Base-by-base conservation (phyloP, 1,140 invertebrate species). In the Luehdorfia chinensis region DNA sequence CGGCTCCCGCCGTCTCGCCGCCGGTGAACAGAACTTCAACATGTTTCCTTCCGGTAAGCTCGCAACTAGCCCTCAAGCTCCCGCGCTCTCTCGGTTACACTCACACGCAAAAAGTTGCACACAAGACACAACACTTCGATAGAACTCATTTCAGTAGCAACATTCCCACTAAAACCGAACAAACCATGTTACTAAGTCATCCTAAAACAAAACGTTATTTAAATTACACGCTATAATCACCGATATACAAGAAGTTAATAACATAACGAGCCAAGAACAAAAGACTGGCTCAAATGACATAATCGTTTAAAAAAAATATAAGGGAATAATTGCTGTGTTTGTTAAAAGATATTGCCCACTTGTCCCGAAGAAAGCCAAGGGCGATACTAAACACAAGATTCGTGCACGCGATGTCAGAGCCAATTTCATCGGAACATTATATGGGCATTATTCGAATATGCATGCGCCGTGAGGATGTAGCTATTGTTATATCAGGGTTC, bases 11-110 rank as follows among this genome's bases (percentile, higher is more conserved):
- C 90, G 86, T 66, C 87, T 89, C 52, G 90, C 88, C 52, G 88
- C 88, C 48, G 90, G 90, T 54, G 90, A 91, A 75, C 91, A 91
- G 77, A 92, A 92, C 87, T 92, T 92, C 75, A 92, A 79, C 91
- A 92, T 91, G 56, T 74, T 88, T 55, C 63, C 65, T 57, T 48
- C 67, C 47, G 47, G 46, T 50, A 37, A 30, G 21, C 8, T 54
- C 48, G 49, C 43, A 23, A 49, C 49, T 43, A 46, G 50, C 48
- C 56, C 46, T 41, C 27, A 30, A n/a, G n/a, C n/a, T n/a, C 46
- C 28, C 9, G 12, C 32, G 25, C 33, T 31, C 19, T 37, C 16
- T 21, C 23, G 25, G 37, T 34, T 18, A 30, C 18, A 31, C 16
- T 19, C 27, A 36, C 48, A 44, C 21, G n/a, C n/a, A 41, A 14